Evolutionary conservation across 2,888 invertebrate species (phyloP), one percentile per base, ranked within the genome.

Genomic region (Steinernema carpocapsae): DNA sequence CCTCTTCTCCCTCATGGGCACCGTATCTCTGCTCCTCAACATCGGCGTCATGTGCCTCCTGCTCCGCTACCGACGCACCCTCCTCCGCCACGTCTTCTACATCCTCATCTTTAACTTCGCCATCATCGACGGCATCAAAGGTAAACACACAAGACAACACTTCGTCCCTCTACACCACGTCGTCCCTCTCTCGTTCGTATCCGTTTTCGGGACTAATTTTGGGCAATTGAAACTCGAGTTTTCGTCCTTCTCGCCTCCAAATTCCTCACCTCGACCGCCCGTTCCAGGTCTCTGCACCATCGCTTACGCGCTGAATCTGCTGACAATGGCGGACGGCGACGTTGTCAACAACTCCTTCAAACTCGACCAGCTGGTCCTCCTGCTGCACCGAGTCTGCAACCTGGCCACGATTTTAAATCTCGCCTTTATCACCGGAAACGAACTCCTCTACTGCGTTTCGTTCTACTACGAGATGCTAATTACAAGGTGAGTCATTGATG

Each of bases 361-460:
- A 45, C 76, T 83, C 77, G 77, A 80, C 51, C 78, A 79, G 4
- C 75, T 76, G 43, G 77, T 64, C 0, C 77, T 78, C 22, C 71
- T 81, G 72, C 77, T 80, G 1, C 72, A 56, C 26, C 56, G 56
- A 22, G 73, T 79, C 72, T 77, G 74, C 22, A 82, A 83, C 72
- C 73, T 85, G 64, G 82, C 80, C 10, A 85, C 84, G n/a, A 83
- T 85, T 3, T 74, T 85, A 46, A 85, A 85, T 71, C 75, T 85
- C 52, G 72, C 82, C 12, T 59, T 84, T 78, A 81, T 85, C 64
- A 85, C 85, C 19, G 71, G 82, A 52, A 80, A 85, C 74, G 85
- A 85, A 73, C 84, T 83, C 52, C 84, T 80, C 78, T 82, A 84
- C 51, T 80, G 80, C 72, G 74, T 78, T 74, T 83, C 85, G 0